A percentile compares a stretch with the other conserved stretches of the same genome.
Conservation (phyloP, 1,140 invertebrate species). For the Cyrtorhinus lividipennis region DNA sequence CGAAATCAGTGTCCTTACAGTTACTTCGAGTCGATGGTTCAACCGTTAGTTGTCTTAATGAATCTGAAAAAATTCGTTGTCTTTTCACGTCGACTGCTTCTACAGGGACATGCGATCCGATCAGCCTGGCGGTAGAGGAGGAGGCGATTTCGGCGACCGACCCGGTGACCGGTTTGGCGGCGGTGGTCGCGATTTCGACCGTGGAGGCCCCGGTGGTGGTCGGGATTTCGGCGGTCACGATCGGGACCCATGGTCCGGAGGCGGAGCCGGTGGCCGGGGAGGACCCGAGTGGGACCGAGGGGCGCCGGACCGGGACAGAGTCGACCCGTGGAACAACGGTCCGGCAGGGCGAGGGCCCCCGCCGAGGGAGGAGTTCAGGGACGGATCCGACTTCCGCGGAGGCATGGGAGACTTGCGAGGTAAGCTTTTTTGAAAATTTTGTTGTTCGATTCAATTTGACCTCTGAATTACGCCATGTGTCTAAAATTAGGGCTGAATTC, state of each 20-base stretch:
- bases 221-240: not conserved
- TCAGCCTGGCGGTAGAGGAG: conserved; percentile 8
- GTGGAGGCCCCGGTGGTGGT: not conserved
- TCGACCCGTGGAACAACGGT: not conserved
- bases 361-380: no score
- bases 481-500: no score
- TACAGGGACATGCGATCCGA: conserved; percentile 18
- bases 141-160: not conserved
- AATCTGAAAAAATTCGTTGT: no score
- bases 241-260: not conserved
- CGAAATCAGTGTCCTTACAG: no score
- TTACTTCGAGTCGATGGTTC: no score
- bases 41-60: no score
- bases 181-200: not conserved
- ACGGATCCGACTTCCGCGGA: not conserved
- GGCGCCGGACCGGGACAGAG: not conserved
- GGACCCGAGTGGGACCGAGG: conserved; percentile 4
- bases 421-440: no score
- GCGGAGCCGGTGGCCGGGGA: conserved; percentile 12
- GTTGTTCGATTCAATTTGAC: no score
- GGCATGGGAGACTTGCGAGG: not conserved
- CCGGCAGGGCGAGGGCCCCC: not conserved
- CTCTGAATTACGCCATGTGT: no score
- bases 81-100: no score
- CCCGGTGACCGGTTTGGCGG: not conserved